Evolutionary conservation across 2,888 invertebrate species (phyloP).

Genomic region (Tethea ocularis): DNA sequence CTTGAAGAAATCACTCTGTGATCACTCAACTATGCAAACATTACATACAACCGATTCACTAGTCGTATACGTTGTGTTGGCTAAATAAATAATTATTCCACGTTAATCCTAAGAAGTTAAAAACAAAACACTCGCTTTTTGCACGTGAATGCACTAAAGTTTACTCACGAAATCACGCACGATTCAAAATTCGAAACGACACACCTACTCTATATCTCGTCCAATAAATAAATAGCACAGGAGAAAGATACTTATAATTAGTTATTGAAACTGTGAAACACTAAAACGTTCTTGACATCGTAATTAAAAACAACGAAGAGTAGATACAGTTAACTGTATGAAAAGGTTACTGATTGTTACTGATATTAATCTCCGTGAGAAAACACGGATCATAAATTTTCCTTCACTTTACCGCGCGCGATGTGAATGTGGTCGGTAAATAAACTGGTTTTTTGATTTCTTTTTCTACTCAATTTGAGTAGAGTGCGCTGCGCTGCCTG

Average conservation of each 20-base stretch:
- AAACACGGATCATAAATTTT: slow-evolving; percentile 44
- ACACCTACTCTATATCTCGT: slow-evolving; percentile 50
- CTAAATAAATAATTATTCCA: slow-evolving; percentile 24
- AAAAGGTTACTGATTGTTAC: slow-evolving; percentile 14
- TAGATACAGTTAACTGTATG: not conserved
- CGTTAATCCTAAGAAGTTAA: slow-evolving; percentile 32
- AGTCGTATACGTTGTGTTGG: slow-evolving; percentile 13
- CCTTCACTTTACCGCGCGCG: slow-evolving; percentile 42
- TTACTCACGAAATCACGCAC: slow-evolving; percentile 44
- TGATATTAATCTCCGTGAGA: slow-evolving; percentile 40
- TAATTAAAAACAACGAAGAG: not conserved
- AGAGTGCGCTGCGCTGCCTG: slow-evolving; percentile 12
- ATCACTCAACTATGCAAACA: slow-evolving; percentile 67
- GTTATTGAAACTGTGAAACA: no score
- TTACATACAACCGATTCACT: slow-evolving; percentile 52
- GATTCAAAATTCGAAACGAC: slow-evolving; percentile 69
- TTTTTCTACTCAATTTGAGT: slow-evolving; percentile 24
- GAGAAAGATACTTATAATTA: no score
- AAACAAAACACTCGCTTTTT: slow-evolving; percentile 55
- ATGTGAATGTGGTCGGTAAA: slow-evolving; percentile 65
- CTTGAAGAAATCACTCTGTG: slow-evolving; percentile 53
- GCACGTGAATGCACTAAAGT: slow-evolving; percentile 67
- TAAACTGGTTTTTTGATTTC: slow-evolving; percentile 79
- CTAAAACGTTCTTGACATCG: not conserved
- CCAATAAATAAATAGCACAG: slow-evolving; percentile 16